Base-by-base conservation (phyloP, 2,113 vertebrate species). In the Perccottus glenii region DNA sequence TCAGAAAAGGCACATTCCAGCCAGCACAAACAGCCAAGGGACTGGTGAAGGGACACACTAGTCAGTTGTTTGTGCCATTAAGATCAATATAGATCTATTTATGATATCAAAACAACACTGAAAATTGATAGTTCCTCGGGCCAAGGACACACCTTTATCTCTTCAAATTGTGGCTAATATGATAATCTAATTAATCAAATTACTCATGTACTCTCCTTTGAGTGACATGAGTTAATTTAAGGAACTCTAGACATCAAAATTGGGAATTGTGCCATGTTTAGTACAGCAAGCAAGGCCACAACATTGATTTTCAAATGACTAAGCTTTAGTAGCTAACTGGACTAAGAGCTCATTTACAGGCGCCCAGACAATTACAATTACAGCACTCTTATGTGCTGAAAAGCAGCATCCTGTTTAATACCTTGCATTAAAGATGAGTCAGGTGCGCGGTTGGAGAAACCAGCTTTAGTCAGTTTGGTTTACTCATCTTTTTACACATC, bases 11-110 rank as follows among this genome's bases (percentile, higher is more conserved):
- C 56, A 48, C 46, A 27, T 73, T 62, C 63, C 70, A 71, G 65
- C 55, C 51, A 59, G 11, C 47, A 60, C 60, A 60, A 56, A 73
- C 66, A 62, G 74, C 69, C 45, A 14, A 33, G 42, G 5, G 58
- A 84, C 84, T 53, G 64, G 82, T 87, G 69, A 56, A 85, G 81
- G 81, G 60, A 83, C 70, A 75, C 70, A 45, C 55, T 3, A 45
- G 33, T 67, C 32, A n/a, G 44, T 38, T 83, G 72, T 82, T 72
- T 16, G 38, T 56, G 40, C 71, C 16, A 2, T 76, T 63, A 32
- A 38, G 60, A 85, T 88, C 86, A 67, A 90, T 90, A 73, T 61
- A 58, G 62, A 85, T 87, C 76, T 70, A 76, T 85, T 90, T 87
- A 87, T 81, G 80, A 83, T 62, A 75, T 73, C 52, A 76, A 82